Conservation (phyloP, 2,113 vertebrate species). For the Epinephelus moara region DNA sequence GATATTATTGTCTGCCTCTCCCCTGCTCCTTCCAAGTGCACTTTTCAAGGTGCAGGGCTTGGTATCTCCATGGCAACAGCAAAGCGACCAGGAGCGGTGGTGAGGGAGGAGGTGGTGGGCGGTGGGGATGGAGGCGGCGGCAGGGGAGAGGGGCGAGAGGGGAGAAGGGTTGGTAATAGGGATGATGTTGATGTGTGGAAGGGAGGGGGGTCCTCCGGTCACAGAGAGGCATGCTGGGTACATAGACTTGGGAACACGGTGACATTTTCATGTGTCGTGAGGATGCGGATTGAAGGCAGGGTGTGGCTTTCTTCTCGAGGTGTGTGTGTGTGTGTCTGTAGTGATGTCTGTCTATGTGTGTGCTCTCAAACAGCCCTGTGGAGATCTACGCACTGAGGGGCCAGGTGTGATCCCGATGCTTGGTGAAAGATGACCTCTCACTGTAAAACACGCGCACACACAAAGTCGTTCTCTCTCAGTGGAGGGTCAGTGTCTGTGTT, state of each 20-base stretch:
- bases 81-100: constrained; percentile 71
- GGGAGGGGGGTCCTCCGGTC: constrained; percentile 38
- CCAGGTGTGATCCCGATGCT: constrained; percentile 66
- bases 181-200: constrained; percentile 15
- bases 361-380: constrained; percentile 39
- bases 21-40: constrained; percentile 79
- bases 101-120: constrained; percentile 47
- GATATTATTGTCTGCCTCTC: constrained; percentile 80
- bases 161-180: not conserved
- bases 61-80: constrained; percentile 86
- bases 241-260: constrained; percentile 60
- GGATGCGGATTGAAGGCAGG: constrained; percentile 26
- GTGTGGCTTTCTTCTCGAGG: constrained; percentile 38
- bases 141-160: constrained; percentile 23
- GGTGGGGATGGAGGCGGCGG: constrained; percentile 30
- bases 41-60: constrained; percentile 87
- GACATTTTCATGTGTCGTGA: constrained; percentile 61
- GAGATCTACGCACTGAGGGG: constrained; percentile 36
- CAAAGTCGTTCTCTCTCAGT: constrained; percentile 9
- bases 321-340: constrained; percentile 30
- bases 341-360: constrained; percentile 23
- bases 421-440: constrained; percentile 71
- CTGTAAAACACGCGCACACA: constrained; percentile 25
- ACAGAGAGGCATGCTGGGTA: constrained; percentile 49
- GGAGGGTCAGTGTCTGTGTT: constrained; percentile 54